Evolutionary conservation across 2,797 vertebrate species (phyloP), one percentile per base, ranked within the genome.

Genomic region (Numenius phaeopus): DNA sequence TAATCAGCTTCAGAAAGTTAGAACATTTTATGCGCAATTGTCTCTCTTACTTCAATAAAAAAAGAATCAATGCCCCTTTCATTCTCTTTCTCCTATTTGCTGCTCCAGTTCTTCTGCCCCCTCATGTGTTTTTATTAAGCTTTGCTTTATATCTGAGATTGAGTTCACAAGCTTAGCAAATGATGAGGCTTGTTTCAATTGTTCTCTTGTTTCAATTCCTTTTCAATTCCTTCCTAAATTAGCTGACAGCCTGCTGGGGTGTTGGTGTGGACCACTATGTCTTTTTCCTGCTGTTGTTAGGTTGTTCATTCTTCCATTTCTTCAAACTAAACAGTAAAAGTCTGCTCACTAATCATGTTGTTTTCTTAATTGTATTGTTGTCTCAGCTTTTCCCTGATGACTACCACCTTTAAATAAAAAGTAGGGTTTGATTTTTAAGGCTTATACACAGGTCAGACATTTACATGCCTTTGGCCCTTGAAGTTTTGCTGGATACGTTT

Each of bases 101-200:
- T 96, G 57, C 32, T 73, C 54, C 94, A 92, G 65, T 94, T 96
- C 81, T 54, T 97, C 90, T 94, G 73, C 44, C 75, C 39, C 66
- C 70, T 96, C 83, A 92, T 90, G 82, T 96, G 86, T 86, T 97
- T 98, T 97, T 95, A 95, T 97, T 96, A 97, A 96, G 59, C 21
- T 87, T 88, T 87, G 20, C 89, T 97, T 96, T 96, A 95, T 96
- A 97, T 96, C 93, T 97, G 78, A 96, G 84, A 82, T 61, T 97
- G 88, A 95, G 94, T 94, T 96, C 81, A 95, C 78, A 93, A 83
- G 47, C 29, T 94, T 90, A 87, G 76, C 69, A 96, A 97, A 90
- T 89, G 29, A 90, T 71, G 83, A 92, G 57, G 10, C 34, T 67
- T 54, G 34, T 37, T 37, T 37, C 34, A 37, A 37, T 37, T 37